phyloP scores from a whole-genome alignment of 2,888 invertebrate species.

The Papilio protenor region DNA sequence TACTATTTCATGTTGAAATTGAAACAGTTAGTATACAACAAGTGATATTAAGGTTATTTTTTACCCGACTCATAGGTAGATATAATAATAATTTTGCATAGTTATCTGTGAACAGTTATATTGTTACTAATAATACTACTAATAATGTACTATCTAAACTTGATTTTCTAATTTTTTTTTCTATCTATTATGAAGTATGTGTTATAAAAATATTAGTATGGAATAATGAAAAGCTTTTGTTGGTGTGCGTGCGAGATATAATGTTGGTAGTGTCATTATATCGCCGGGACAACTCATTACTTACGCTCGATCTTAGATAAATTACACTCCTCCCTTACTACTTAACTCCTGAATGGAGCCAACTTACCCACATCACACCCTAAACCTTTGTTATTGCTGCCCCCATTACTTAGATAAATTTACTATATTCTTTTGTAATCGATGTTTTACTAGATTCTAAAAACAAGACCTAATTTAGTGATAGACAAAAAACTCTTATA shows the following conservation, averaged over 20 bases:
- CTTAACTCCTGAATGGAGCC: conserved; percentile 46
- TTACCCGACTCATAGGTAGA: neutral
- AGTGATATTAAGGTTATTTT: neutral
- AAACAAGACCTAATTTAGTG: conserved; percentile 12
- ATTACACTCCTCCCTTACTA: conserved; percentile 60
- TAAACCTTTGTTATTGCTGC: conserved; percentile 44
- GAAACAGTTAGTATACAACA: too few species aligned
- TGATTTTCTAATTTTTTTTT: neutral
- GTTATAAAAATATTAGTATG: conserved; percentile 15
- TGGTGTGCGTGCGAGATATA: conserved; percentile 42
- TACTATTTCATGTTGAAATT: too few species aligned
- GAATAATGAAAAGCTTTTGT: conserved; percentile 20
- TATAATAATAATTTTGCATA: neutral
- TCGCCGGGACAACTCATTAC: conserved; percentile 67
- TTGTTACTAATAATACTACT: too few species aligned
- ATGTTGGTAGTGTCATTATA: conserved; percentile 38
- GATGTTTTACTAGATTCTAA: conserved; percentile 19
- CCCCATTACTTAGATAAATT: conserved; percentile 42
- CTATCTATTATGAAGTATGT: neutral
- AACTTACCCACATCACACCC: conserved; percentile 43
- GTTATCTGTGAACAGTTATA: neutral
- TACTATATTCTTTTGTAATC: conserved; percentile 34
- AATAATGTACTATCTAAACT: neutral
- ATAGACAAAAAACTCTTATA: neutral
- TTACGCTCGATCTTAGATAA: conserved; percentile 73